Percentiles rank a stretch among this genome's conserved stretches.
phyloP scores from a whole-genome alignment of 2,888 invertebrate genomes.

The Ophion obscuratus region DNA sequence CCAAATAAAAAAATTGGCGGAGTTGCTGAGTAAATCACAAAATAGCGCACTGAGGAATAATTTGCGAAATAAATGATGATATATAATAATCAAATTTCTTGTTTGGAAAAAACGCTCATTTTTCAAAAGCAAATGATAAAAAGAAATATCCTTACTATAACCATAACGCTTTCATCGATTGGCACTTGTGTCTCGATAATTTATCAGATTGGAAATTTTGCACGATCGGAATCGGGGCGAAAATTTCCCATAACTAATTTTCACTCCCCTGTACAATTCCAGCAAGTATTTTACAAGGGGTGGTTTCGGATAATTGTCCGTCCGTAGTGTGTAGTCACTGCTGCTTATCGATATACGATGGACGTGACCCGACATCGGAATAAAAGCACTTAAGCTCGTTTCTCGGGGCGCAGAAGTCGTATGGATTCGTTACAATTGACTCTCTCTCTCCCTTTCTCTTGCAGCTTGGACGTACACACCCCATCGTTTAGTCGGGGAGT shows the following conservation, averaged over 20 bases:
- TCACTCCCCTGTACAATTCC: neutral
- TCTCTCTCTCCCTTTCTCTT: constrained; percentile 25
- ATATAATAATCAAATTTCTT: no score
- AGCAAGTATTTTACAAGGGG: neutral
- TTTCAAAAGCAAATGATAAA: neutral
- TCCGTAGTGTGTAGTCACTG: constrained; percentile 32
- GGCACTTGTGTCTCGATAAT: neutral
- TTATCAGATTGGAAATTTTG: neutral
- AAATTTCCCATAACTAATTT: constrained; percentile 46
- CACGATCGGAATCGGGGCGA: neutral
- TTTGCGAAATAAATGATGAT: no score
- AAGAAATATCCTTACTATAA: neutral
- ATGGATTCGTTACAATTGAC: constrained; percentile 27
- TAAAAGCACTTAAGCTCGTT: constrained; percentile 42
- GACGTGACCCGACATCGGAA: constrained; percentile 25
- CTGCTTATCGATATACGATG: constrained; percentile 54
- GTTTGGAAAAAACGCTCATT: no score
- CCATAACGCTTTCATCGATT: neutral
- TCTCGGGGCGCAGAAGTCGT: neutral
- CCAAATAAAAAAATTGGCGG: no score
- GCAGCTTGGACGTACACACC: constrained; percentile 1
- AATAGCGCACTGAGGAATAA: no score
- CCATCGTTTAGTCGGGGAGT: constrained; percentile 29
- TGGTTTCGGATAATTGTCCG: constrained; percentile 44
- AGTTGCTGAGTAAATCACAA: no score